Evolutionary conservation across 2,113 vertebrate species (phyloP), one percentile per base, ranked within the genome.

Genomic region (Clupea harengus): DNA sequence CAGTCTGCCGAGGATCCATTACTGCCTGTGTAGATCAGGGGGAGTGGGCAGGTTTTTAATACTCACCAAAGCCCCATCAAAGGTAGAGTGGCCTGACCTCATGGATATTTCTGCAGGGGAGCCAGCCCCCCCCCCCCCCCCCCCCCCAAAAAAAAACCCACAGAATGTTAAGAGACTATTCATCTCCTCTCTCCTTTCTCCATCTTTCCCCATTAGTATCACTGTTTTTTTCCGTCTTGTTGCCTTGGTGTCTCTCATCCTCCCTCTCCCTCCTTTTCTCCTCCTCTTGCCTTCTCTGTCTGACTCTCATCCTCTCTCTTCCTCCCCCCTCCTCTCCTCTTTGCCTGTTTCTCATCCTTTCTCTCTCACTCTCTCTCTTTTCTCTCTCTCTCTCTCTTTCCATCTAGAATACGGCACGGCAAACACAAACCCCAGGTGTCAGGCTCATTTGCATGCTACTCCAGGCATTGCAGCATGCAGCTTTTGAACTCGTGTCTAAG

Each of bases 401-500:
- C 45, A 13, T 11, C 85, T 49, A 17, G 25, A 50, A 8, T 15
- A 3, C 11, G 28, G 47, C 6, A 50, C 67, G 85, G 60, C 20
- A 52, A 82, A 87, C 49, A 47, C 4, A 88, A 85, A 86, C 82
- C 88, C 84, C 82, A 75, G 82, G 86, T 45, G 84, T 85, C 32
- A 83, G 52, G 45, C 86, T 91, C 85, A 81, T 83, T 85, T 78
- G 82, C 67, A 52, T 46, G 87, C 80, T 8, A 87, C 78, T 84
- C 90, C 83, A 86, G 81, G 85, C 85, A 20, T 82, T 83, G 83
- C 89, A 82, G 72, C 86, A 89, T 85, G 87, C 83, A 80, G 85
- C 89, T 87, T 93, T 91, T 91, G 86, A 93, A 91, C 86, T 89
- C 57, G 82, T 83, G 60, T 87, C 90, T 88, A 84, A 86, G 45